Conservation (phyloP, 2,888 invertebrate species). For the Clepsis dumicolana region DNA sequence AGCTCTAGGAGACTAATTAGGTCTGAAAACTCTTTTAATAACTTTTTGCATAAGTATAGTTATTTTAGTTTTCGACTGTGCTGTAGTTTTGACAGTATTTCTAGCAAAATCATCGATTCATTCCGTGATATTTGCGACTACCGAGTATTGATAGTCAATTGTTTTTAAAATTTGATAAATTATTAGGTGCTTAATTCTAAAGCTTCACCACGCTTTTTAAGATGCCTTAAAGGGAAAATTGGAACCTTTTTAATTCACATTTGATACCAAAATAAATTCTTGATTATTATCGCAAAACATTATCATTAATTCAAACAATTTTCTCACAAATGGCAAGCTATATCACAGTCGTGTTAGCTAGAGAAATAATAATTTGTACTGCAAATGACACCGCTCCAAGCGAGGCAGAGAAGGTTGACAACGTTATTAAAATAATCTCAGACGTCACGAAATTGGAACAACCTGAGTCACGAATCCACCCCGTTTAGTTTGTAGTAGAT, state of each 20-base stretch:
- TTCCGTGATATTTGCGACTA: too few species aligned
- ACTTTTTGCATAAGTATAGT: neutral
- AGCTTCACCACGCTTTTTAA: too few species aligned
- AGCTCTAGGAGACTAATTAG: conserved; percentile 22
- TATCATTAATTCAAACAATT: conserved; percentile 10
- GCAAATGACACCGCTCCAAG: conserved; percentile 49
- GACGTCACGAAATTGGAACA: conserved; percentile 65
- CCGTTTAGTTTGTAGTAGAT: conserved; percentile 43
- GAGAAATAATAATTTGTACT: conserved; percentile 28
- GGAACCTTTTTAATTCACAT: neutral
- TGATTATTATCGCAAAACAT: neutral
- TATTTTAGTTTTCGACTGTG: too few species aligned
- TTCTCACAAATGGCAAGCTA: conserved; percentile 16
- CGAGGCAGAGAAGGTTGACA: conserved; percentile 56
- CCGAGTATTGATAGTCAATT: too few species aligned
- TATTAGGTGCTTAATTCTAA: too few species aligned
- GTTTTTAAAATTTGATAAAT: too few species aligned
- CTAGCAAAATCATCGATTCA: too few species aligned
- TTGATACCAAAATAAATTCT: neutral
- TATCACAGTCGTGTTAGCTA: conserved; percentile 6
- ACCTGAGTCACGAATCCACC: conserved; percentile 60
- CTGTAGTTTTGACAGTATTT: too few species aligned
- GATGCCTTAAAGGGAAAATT: too few species aligned
- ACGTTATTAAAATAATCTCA: conserved; percentile 66
- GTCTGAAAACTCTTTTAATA: neutral